These are phyloP conservation scores for Siniperca undulata DNA, from an alignment of 2,797 vertebrate species.

Conservation along the genomic window DNA sequence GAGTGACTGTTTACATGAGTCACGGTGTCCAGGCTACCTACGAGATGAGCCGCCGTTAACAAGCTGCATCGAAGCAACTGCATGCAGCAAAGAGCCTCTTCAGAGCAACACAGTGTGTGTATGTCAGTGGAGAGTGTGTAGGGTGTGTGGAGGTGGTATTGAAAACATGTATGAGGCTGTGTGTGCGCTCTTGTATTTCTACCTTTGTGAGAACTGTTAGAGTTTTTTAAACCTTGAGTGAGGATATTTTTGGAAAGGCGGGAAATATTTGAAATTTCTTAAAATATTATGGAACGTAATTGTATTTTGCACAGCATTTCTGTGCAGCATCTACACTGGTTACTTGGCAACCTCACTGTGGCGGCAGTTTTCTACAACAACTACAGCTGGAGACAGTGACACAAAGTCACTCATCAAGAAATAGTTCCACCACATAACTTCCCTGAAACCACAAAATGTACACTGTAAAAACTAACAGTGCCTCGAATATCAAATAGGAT, in stretches of 20 bases:
- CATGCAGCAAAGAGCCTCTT: conserved; percentile 21
- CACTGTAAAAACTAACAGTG: too few relatives aligned
- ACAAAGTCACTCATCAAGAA: not conserved
- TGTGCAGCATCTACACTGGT: not conserved
- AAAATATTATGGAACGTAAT: not conserved
- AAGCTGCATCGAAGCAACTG: conserved; percentile 38
- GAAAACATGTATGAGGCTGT: conserved; percentile 20
- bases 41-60: conserved; percentile 9
- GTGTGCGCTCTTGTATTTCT: not conserved
- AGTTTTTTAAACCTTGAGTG: not conserved
- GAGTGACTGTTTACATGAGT: conserved; percentile 37
- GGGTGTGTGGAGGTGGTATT: conserved; percentile 22
- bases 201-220: conserved; percentile 5
- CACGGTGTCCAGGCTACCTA: conserved; percentile 34
- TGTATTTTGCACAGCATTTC: not conserved
- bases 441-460: not conserved
- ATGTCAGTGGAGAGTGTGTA: conserved; percentile 2
- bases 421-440: not conserved
- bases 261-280: not conserved
- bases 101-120: not conserved
- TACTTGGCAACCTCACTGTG: not conserved
- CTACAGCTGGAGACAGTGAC: conserved; percentile 1
- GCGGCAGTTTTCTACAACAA: not conserved
- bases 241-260: not conserved
- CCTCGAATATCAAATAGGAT: too few relatives aligned